These are phyloP conservation scores for Nomada flava DNA, from an alignment of 2,888 invertebrate genomes.

Conservation along the genomic window DNA sequence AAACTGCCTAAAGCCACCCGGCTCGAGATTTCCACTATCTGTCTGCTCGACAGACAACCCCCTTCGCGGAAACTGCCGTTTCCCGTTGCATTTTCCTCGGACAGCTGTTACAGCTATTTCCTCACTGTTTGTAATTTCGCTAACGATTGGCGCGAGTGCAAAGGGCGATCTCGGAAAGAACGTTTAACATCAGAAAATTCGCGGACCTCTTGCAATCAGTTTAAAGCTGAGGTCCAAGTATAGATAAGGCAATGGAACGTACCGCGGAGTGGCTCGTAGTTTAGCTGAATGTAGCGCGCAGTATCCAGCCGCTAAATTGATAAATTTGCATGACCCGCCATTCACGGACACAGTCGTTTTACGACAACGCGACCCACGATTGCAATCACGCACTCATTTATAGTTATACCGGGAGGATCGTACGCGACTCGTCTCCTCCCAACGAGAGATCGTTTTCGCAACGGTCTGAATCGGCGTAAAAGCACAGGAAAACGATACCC, in stretches of 20 bases:
- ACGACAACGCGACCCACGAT: conserved; percentile 22
- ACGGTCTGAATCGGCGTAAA: not conserved
- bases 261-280: not conserved
- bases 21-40: conserved; percentile 38
- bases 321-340: conserved; percentile 81
- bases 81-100: too few relatives aligned
- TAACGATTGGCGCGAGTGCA: too few relatives aligned
- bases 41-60: conserved; percentile 23
- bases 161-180: not conserved
- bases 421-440: conserved; percentile 18
- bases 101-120: too few relatives aligned
- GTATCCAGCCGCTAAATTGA: conserved; percentile 79
- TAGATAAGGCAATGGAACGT: not conserved
- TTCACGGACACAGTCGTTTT: conserved; percentile 60
- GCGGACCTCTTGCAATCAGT: not conserved
- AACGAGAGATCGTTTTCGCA: not conserved
- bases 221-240: conserved; percentile 1
- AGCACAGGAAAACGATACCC: not conserved
- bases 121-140: too few relatives aligned
- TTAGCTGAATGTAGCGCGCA: conserved; percentile 70
- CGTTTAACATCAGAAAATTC: not conserved
- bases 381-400: not conserved
- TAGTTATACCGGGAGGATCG: conserved; percentile 16
- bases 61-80: conserved; percentile 8
- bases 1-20: conserved; percentile 23